Base-by-base conservation (phyloP, 2,797 vertebrate species). In the Allochrocebus solatus region DNA sequence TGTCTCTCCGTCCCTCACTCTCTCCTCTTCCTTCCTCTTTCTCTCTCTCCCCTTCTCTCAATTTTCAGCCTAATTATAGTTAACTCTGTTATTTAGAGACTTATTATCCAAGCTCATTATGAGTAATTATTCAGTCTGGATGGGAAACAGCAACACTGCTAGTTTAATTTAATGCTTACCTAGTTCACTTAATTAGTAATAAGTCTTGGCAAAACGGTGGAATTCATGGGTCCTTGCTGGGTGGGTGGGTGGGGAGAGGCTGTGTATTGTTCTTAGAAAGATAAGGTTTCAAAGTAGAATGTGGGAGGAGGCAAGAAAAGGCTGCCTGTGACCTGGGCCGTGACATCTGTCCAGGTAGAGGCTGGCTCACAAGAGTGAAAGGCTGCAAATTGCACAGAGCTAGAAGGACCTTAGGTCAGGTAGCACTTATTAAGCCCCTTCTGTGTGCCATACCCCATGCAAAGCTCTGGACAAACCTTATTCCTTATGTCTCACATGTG, bases 111-210 rank as follows among this genome's bases (percentile, higher is more conserved):
- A 94, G 80, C 59, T 96, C 87, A 89, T 96, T 89, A 95, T 88
- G 75, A 97, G 84, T 91, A 92, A 97, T 97, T 93, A 97, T 91
- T 97, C 84, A 96, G 85, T 97, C 95, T 85, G 89, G 90, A 97
- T 36, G 84, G 92, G 83, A 97, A 97, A 76, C 61, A 88, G 57
- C 79, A 81, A 24, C 88, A 79, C 39, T 64, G 67, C 87, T 96
- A 84, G 89, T 97, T 96, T 96, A 93, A 97, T 97, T 96, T 97
- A 97, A 97, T 95, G 94, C 96, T 95, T 93, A 96, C 97, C 96
- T 97, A 85, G 94, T 95, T 98, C 92, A 80, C 84, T 96, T 97
- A 97, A 97, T 98, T 97, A 92, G 93, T 95, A 95, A 48, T 97
- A 97, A 93, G 80, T 97, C 93, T 94, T 96, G 87, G 94, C 96